Evolutionary conservation across 2,888 invertebrate genomes (phyloP), one percentile per base, ranked within the genome.

Genomic region (Chrysopilus asiliformis): DNA sequence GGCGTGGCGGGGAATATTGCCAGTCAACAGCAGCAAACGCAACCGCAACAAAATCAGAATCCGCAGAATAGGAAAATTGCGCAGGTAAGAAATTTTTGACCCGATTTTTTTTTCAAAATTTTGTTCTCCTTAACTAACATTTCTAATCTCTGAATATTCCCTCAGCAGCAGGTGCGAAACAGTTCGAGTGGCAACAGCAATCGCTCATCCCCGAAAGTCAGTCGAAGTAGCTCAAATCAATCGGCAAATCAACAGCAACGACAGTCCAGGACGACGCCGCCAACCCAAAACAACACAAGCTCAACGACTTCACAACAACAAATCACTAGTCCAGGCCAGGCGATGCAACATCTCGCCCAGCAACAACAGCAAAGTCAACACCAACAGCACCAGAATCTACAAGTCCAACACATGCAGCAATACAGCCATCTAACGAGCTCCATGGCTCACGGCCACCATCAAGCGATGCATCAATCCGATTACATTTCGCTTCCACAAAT

Each of bases 401-500:
- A 53, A 32, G 49, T 56, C 14, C 39, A 53, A 8, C 50, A 56
- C 13, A 60, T 63, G 41, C 61, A 64, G 39, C 59, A 62, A 35
- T 53, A 59, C 25, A 41, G 48, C 10, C 50, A 53, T 43, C 43
- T 50, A 34, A 46, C 51, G 20, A 45, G 47, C 20, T 42, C 50
- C 4, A 43, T 49, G 40, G 32, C 45, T 35, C 56, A 57, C 36
- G 47, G 53, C 4, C 55, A 66, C 24, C 47, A 64, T 43, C 62
- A 68, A 49, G 56, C 55, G 8, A 59, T 62, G 56, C 60, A 62
- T 38, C 68, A 70, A 40, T 61, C 64, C 6, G 67, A 67, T 49
- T 68, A 68, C 47, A 65, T 71, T 36, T 64, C 70, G 4, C 67
- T 71, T 39, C 58, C 62, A 4, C 64, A 67, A 43, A 70, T 74